phyloP scores from a whole-genome alignment of 2,888 invertebrate species.

The Smittia sp. region DNA sequence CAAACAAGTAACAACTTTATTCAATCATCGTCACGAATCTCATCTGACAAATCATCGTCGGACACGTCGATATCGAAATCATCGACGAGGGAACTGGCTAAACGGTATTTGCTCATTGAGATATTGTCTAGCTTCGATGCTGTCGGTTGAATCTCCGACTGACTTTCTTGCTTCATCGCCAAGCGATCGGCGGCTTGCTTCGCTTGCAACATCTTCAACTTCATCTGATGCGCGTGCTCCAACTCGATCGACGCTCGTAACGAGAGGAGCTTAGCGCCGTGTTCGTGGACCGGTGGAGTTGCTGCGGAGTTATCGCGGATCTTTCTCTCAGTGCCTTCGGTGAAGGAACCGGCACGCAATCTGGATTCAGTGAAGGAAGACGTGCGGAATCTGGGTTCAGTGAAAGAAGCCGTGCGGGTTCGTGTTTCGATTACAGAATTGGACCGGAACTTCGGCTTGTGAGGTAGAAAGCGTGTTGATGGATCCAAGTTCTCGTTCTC shows the following conservation, averaged over 20 bases:
- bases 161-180: constrained; percentile 21
- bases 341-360: not conserved
- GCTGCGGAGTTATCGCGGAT: constrained; percentile 25
- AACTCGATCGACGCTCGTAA: constrained; percentile 10
- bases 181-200: constrained; percentile 23
- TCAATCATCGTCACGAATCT: too few relatives aligned
- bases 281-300: not conserved
- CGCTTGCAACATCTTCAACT: not conserved
- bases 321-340: not conserved
- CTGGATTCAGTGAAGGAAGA: too few relatives aligned
- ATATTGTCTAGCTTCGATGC: too few relatives aligned
- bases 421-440: too few relatives aligned
- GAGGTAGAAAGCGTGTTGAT: not conserved
- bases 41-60: too few relatives aligned
- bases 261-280: not conserved
- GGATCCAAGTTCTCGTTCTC: not conserved
- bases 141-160: too few relatives aligned
- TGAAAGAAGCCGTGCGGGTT: too few relatives aligned
- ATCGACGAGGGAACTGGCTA: too few relatives aligned
- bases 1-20: too few relatives aligned
- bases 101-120: too few relatives aligned
- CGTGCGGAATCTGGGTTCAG: not conserved
- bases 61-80: too few relatives aligned
- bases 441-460: not conserved
- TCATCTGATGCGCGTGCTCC: not conserved